A percentile compares a stretch with the other conserved stretches of the same genome.
Conservation (phyloP, 2,113 vertebrate species). For the Chinchilla lanigera region DNA sequence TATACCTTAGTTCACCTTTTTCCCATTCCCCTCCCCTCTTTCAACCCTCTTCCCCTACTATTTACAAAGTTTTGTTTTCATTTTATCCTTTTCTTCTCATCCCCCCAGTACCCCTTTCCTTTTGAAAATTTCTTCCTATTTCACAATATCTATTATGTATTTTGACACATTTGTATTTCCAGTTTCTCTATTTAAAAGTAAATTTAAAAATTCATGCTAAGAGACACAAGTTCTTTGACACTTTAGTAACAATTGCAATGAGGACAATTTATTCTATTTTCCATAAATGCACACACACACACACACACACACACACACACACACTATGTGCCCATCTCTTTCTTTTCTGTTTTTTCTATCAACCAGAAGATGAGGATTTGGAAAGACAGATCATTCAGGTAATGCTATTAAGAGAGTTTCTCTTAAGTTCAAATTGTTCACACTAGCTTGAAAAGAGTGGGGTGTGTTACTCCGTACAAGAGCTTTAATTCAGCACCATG, state of each 20-base stretch:
- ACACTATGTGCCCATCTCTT: not conserved
- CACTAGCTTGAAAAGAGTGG: conserved; percentile 42
- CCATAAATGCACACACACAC: too few species aligned
- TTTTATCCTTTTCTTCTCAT: too few species aligned
- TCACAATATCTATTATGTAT: not conserved
- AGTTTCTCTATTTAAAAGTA: not conserved
- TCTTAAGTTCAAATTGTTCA: conserved; percentile 78
- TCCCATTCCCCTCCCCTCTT: not conserved
- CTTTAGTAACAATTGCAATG: not conserved
- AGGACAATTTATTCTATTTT: not conserved
- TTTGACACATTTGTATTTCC: not conserved
- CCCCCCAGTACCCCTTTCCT: not conserved
- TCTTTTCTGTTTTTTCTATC: not conserved
- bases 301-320: too few species aligned
- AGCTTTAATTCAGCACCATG: conserved; percentile 66
- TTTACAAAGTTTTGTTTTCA: not conserved
- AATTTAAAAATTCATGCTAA: too few species aligned
- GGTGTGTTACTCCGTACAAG: not conserved
- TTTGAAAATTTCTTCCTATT: not conserved
- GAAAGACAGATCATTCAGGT: conserved; percentile 56
- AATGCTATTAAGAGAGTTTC: conserved; percentile 15
- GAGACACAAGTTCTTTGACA: not conserved
- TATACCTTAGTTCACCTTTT: not conserved
- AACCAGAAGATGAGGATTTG: not conserved
- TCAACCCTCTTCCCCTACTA: not conserved